A percentile compares a stretch with the other conserved stretches of the same genome.
These are phyloP conservation scores for Hemicentrotus pulcherrimus DNA, from an alignment of 35 echinoderm and acorn worm genomes.

Conservation along the genomic window DNA sequence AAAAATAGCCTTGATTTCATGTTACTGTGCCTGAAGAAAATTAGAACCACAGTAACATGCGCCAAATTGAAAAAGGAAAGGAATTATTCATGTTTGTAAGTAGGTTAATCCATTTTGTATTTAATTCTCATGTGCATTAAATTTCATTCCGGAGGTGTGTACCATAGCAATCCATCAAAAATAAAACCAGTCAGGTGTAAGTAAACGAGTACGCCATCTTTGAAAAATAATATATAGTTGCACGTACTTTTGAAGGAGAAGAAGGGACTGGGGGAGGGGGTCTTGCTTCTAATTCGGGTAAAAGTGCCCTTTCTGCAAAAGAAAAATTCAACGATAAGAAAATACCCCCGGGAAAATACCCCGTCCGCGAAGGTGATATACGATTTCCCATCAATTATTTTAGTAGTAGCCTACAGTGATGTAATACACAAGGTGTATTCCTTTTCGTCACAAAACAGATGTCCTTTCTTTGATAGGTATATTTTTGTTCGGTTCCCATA, in stretches of 20 bases:
- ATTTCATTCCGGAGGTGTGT: background rate
- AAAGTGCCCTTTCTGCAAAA: no score
- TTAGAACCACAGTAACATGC: background rate
- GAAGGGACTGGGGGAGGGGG: background rate
- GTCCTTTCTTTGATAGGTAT: no score
- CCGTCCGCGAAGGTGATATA: no score
- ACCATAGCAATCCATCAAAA: background rate
- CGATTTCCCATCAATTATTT: no score
- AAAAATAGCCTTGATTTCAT: background rate
- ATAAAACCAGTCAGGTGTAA: background rate
- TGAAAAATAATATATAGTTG: background rate
- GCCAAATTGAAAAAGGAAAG: background rate
- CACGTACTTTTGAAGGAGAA: background rate
- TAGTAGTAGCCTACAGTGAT: no score
- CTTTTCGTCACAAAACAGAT: no score
- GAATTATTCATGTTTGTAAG: background rate
- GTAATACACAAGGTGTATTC: no score
- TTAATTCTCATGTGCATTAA: background rate
- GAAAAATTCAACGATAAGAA: no score
- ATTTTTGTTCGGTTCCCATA: no score
- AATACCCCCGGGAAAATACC: no score
- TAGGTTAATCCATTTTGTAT: conserved; percentile 13
- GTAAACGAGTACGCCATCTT: background rate
- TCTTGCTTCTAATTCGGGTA: no score
- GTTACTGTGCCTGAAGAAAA: background rate